phyloP scores from a whole-genome alignment of 2,113 vertebrate species.

The Oncorhynchus tshawytscha region DNA sequence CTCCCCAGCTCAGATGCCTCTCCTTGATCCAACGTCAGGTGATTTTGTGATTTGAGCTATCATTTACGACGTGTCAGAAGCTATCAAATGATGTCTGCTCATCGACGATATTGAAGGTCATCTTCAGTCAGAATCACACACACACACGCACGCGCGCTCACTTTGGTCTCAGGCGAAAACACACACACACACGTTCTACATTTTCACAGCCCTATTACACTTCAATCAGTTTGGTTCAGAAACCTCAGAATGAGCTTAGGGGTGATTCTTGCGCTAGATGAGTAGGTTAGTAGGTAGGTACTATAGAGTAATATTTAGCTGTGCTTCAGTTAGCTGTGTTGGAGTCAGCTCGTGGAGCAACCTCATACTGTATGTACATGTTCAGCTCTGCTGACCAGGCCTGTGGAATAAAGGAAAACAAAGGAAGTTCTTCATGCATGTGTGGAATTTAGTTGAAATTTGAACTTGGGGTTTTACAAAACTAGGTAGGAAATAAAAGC shows the following conservation, averaged over 20 bases:
- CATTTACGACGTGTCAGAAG: conserved; percentile 41
- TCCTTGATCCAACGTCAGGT: conserved; percentile 13
- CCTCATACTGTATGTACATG: conserved; percentile 30
- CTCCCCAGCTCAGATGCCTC: conserved; percentile 10
- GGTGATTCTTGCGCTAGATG: not conserved
- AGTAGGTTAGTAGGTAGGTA: no score
- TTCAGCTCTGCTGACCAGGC: conserved; percentile 49
- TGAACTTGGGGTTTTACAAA: not conserved
- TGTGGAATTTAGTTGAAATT: not conserved
- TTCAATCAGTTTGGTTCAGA: conserved; percentile 1
- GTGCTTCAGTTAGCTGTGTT: conserved; percentile 16
- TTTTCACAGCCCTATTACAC: not conserved
- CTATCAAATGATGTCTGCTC: conserved; percentile 29
- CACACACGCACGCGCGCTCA: conserved; percentile 3
- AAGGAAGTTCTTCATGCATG: not conserved
- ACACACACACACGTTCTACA: conserved; percentile 9
- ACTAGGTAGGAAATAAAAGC: not conserved
- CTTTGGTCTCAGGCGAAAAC: not conserved
- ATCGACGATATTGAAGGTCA: conserved; percentile 47
- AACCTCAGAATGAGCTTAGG: not conserved
- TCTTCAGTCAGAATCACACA: conserved; percentile 6
- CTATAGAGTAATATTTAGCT: no score
- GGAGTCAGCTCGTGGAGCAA: conserved; percentile 33
- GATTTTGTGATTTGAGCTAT: conserved; percentile 42
- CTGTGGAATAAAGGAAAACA: conserved; percentile 28